Evolutionary conservation across 2,797 vertebrate species (phyloP).

Genomic region (Heliangelus exortis): DNA sequence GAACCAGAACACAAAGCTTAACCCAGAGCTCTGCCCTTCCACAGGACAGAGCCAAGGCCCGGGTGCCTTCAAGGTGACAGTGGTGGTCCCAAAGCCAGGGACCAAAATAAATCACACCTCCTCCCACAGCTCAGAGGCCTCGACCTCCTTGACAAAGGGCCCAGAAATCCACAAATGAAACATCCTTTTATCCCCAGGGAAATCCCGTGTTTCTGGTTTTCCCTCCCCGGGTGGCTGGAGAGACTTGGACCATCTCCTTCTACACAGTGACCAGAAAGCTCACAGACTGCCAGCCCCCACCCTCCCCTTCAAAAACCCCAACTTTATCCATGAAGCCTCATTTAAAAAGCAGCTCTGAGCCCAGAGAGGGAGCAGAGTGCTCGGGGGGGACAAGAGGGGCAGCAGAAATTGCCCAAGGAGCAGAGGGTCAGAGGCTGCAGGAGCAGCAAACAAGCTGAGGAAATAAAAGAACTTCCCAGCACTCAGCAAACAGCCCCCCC

Average conservation of each 20-base stretch:
- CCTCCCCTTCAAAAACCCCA: rapidly evolving
- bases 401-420: neutral
- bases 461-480: neutral
- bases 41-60: rapidly evolving
- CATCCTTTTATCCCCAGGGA: rapidly evolving
- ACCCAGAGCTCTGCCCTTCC: rapidly evolving
- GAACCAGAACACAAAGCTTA: rapidly evolving
- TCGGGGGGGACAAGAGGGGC: neutral
- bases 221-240: neutral
- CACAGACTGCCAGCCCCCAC: rapidly evolving
- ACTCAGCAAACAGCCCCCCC: neutral
- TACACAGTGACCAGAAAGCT: rapidly evolving
- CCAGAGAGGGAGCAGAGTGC: rapidly evolving
- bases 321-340: rapidly evolving
- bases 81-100: neutral
- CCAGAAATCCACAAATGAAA: neutral
- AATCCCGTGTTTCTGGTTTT: rapidly evolving
- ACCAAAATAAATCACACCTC: rapidly evolving
- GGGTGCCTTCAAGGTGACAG: rapidly evolving
- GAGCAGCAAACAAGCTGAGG: neutral
- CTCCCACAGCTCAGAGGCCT: rapidly evolving
- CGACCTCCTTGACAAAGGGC: neutral
- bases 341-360: neutral
- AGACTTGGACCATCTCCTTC: neutral
- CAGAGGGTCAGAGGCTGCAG: neutral